Conservation (phyloP, 1,140 invertebrate species). For the Penaeus chinensis region DNA sequence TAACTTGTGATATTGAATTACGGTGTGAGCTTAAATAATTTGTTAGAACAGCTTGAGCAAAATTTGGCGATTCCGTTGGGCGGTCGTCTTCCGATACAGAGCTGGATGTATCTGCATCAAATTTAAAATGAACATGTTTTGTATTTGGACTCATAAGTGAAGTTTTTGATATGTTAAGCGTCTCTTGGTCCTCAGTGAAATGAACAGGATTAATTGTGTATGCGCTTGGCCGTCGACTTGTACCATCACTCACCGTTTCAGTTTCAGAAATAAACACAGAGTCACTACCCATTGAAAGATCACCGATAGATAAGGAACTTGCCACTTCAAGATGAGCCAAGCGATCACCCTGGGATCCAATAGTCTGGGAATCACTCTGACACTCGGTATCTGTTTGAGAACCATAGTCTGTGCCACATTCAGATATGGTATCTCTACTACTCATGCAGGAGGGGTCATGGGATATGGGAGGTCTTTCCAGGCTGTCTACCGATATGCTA, state of each 20-base stretch:
- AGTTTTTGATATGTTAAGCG: constrained; percentile 35
- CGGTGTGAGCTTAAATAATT: constrained; percentile 65
- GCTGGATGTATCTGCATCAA: constrained; percentile 40
- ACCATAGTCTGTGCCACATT: constrained; percentile 51
- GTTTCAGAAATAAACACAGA: constrained; percentile 65
- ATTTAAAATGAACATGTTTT: constrained; percentile 62
- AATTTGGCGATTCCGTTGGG: constrained; percentile 46
- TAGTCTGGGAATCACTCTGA: constrained; percentile 39
- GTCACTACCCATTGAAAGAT: constrained; percentile 66
- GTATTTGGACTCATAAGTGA: constrained; percentile 51
- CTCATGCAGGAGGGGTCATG: constrained; percentile 49
- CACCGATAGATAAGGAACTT: constrained; percentile 64
- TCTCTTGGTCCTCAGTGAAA: constrained; percentile 36
- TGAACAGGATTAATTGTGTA: constrained; percentile 45
- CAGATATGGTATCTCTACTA: constrained; percentile 52
- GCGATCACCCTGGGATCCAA: constrained; percentile 43
- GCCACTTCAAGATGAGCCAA: constrained; percentile 49
- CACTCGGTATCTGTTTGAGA: constrained; percentile 49
- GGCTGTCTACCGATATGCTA: constrained; percentile 58
- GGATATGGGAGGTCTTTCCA: constrained; percentile 44
- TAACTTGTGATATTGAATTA: constrained; percentile 65
- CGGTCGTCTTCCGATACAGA: constrained; percentile 49
- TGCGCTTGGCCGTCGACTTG: constrained; percentile 43
- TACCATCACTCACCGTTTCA: constrained; percentile 60
- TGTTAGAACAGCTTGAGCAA: constrained; percentile 64